Percentiles rank a stretch among this genome's conserved stretches.
Conservation (phyloP, 2,797 vertebrate species). For the Nyctalus aviator region DNA sequence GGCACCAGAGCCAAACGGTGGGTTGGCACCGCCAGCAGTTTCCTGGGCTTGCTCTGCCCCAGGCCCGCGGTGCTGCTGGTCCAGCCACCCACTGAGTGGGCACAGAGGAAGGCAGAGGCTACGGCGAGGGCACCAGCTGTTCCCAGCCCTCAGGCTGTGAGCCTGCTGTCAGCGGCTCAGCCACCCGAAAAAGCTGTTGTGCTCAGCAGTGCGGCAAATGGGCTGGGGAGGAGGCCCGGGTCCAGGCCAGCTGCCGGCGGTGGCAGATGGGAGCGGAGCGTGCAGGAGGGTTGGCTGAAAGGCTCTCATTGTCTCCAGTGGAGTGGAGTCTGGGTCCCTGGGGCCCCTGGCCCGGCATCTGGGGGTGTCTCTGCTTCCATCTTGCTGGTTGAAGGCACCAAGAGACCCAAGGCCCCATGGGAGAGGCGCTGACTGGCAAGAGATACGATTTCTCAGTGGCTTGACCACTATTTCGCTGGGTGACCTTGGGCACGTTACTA, state of each 20-base stretch:
- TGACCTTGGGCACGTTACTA: not conserved
- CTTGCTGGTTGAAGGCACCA: not conserved
- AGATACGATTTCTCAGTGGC: not conserved
- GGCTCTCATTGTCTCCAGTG: not conserved
- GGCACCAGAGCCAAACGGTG: not conserved
- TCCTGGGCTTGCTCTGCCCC: conserved; percentile 10
- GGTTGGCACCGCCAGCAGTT: not conserved
- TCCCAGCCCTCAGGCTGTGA: conserved; percentile 66
- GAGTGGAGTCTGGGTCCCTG: not conserved
- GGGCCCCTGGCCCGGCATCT: not conserved
- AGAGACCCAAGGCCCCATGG: not conserved
- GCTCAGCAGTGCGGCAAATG: conserved; percentile 82
- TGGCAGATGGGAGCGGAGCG: not conserved
- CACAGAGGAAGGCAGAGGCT: not conserved
- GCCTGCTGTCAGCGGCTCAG: conserved; percentile 78
- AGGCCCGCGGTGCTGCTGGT: not conserved
- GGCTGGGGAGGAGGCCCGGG: not conserved
- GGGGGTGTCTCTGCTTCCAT: not conserved
- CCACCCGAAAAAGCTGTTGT: conserved; percentile 83
- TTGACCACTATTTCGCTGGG: not conserved
- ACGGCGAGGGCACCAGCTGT: conserved; percentile 35
- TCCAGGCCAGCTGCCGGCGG: conserved; percentile 67
- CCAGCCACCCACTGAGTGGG: not conserved
- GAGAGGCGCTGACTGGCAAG: not conserved
- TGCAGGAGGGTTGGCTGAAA: not conserved